These are phyloP conservation scores for Macropus fuliginosus DNA, from an alignment of 2,797 vertebrate species.

Conservation along the genomic window DNA sequence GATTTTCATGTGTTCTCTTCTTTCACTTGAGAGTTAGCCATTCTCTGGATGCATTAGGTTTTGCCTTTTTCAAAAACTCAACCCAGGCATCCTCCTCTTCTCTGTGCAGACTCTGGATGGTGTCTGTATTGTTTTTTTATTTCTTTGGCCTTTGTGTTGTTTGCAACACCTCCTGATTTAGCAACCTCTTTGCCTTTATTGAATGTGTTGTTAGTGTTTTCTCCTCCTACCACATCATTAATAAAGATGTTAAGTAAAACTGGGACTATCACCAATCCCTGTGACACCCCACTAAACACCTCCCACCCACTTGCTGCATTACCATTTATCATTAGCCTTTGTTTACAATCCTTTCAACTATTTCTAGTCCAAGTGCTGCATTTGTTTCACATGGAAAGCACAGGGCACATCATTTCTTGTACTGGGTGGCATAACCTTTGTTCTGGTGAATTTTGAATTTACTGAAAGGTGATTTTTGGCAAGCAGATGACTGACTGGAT, in stretches of 20 bases:
- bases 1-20: neutral
- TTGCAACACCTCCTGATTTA: conserved; percentile 62
- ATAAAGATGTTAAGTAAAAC: conserved; percentile 67
- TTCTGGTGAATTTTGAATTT: neutral
- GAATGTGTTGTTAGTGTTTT: conserved; percentile 62
- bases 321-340: conserved; percentile 61
- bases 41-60: neutral
- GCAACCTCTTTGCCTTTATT: conserved; percentile 58
- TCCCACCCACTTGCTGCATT: conserved; percentile 61
- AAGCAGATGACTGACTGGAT: conserved; percentile 1
- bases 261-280: conserved; percentile 64
- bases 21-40: neutral
- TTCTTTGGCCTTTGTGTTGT: conserved; percentile 63
- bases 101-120: neutral
- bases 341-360: conserved; percentile 69
- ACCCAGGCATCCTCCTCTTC: neutral
- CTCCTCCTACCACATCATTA: conserved; percentile 73
- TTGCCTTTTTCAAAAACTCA: neutral
- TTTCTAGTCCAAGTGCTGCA: conserved; percentile 54
- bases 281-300: conserved; percentile 59
- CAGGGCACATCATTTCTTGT: neutral
- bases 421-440: neutral
- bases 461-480: conserved; percentile 21
- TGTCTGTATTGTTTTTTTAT: neutral
- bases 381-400: neutral